Base-by-base conservation (phyloP, 2,888 invertebrate species). In the Cistogaster globosa region DNA sequence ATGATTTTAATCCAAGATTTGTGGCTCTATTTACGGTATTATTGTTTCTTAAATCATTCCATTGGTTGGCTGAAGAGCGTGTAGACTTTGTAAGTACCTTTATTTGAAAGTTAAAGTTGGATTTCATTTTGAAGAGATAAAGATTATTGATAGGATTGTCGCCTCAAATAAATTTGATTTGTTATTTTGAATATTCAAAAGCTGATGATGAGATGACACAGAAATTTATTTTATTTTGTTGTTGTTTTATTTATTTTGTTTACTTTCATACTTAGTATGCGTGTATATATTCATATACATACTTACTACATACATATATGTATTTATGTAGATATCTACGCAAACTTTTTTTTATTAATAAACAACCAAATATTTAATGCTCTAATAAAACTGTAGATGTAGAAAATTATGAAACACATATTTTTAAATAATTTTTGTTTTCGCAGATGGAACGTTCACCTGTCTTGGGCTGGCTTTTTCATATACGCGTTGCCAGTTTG, bases 21-120 rank as follows among this genome's bases (percentile, higher is more conserved):
- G 98, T 99, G 89, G 98, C 98, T 38, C 94, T 99, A 79, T 99
- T 99, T 92, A 99, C 99, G 3, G 94, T 99, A 62, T 94, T 99
- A 76, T 94, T 99, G 83, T 99, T 99, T 92, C 93, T 99, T 42
- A 99, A 99, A 94, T 98, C 98, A 92, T 99, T 99, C 94, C 99
- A 99, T 94, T 99, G 99, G 99, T 94, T 99, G 55, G 98, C 98
- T 20, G 99, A 99, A 93, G 99, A 99, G 91, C 95, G 99, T 91
- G 98, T 99, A 48, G 99, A 99, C 93, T 99, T 97, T 95, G 98
- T 98, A 94, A 97, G 97, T 95, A 82, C 45, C 18, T 2, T n/a
- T n/a, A 58, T 26, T 26, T n/a, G 1, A 26, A 26, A 26, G 26
- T 26, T 2, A 26, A 26, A 26, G 4, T 26, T 26, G 4, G 26